Percentiles rank a stretch among this genome's conserved stretches.
Evolutionary conservation across 2,113 vertebrate species (phyloP).

Genomic region (Marcusenius ussheri): DNA sequence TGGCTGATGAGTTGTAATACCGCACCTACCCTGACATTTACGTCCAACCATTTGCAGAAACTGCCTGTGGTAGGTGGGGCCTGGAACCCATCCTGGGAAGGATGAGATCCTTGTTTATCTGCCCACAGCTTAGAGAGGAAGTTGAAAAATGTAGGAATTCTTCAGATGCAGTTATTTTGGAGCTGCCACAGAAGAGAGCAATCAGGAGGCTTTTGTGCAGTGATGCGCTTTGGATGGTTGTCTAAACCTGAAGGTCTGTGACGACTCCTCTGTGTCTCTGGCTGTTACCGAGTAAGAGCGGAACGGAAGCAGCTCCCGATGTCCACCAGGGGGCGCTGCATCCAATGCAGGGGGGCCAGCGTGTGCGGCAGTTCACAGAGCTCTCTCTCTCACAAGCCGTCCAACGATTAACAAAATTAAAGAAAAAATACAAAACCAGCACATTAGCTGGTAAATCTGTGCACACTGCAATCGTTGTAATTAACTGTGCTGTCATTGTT

Average conservation of each 20-base stretch:
- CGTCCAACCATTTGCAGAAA: not conserved
- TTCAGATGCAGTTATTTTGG: not conserved
- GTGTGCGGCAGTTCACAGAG: no score
- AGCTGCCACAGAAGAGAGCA: not conserved
- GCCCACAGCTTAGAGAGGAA: not conserved
- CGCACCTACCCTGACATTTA: not conserved
- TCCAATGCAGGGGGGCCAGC: not conserved
- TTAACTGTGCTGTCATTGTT: slow-evolving; percentile 5
- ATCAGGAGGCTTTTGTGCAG: not conserved
- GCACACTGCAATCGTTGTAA: not conserved
- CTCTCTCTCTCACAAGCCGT: not conserved
- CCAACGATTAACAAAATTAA: not conserved
- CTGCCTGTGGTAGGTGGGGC: not conserved
- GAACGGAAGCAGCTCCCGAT: not conserved
- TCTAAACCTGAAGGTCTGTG: not conserved
- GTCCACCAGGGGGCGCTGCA: not conserved
- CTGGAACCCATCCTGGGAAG: not conserved
- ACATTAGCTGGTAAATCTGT: not conserved
- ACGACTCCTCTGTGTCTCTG: not conserved
- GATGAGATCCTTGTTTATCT: not conserved
- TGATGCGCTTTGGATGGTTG: not conserved
- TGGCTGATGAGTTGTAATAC: not conserved
- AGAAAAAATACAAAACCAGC: not conserved
- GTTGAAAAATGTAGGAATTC: not conserved
- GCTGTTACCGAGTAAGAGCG: not conserved